A percentile compares a stretch with the other conserved stretches of the same genome.
Evolutionary conservation across 2,888 invertebrate species (phyloP).

Genomic region (Arctia plantaginis): DNA sequence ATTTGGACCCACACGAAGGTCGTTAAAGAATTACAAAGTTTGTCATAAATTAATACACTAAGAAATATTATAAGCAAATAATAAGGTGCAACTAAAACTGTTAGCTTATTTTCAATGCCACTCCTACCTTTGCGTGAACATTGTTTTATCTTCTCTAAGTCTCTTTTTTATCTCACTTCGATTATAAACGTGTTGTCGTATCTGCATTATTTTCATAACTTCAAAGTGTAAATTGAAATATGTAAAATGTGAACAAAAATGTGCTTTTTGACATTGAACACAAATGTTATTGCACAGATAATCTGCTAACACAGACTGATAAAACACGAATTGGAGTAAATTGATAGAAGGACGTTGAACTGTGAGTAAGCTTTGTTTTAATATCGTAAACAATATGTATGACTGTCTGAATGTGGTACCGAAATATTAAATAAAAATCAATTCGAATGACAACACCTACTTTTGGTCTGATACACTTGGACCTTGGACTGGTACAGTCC

Average conservation of each 20-base stretch:
- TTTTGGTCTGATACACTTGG: too few relatives aligned
- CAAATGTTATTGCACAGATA: slow-evolving; percentile 42
- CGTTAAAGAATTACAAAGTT: too few relatives aligned
- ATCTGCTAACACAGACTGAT: slow-evolving; percentile 46
- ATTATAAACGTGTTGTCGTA: background rate
- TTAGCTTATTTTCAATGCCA: background rate
- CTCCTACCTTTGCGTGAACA: background rate
- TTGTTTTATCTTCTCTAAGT: background rate
- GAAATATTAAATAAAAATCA: background rate
- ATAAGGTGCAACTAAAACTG: too few relatives aligned
- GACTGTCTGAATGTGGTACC: background rate
- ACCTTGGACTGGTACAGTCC: too few relatives aligned
- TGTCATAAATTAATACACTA: too few relatives aligned
- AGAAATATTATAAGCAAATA: too few relatives aligned
- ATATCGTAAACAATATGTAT: background rate
- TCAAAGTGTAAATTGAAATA: background rate
- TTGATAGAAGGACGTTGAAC: slow-evolving; percentile 49
- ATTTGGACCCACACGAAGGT: background rate
- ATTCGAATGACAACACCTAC: background rate
- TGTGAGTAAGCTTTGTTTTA: slow-evolving; percentile 22
- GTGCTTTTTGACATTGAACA: slow-evolving; percentile 59
- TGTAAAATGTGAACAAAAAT: slow-evolving; percentile 42
- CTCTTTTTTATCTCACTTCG: background rate
- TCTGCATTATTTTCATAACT: slow-evolving; percentile 4
- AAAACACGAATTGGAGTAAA: slow-evolving; percentile 58